Percentiles rank a stretch among this genome's conserved stretches.
These are phyloP conservation scores for Leptinotarsa rubiginosa DNA, from an alignment of 2,888 invertebrate species.

Conservation along the genomic window DNA sequence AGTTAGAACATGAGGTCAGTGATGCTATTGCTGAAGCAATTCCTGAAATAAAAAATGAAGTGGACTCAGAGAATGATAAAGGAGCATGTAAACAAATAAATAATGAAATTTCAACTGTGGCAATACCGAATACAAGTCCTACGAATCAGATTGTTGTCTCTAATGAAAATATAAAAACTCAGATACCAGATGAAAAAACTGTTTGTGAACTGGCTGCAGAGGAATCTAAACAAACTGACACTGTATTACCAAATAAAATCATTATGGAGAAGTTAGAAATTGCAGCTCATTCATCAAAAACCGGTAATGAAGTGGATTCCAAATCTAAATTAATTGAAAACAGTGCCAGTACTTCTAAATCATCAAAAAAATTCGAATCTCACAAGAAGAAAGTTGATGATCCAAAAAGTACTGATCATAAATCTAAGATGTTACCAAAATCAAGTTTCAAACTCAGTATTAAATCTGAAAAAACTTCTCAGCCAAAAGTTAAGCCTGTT, in stretches of 20 bases:
- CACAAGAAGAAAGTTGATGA: conserved; percentile 32
- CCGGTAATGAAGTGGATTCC: background rate
- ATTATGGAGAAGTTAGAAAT: background rate
- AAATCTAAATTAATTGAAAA: background rate
- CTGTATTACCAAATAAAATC: background rate
- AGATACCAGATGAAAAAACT: no score
- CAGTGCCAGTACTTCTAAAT: conserved; percentile 6
- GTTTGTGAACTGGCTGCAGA: background rate
- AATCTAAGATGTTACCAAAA: conserved; percentile 28
- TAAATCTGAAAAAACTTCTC: conserved; percentile 31
- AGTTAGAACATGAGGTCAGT: conserved; percentile 18
- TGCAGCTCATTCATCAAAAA: background rate
- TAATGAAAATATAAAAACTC: no score
- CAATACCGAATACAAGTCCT: background rate
- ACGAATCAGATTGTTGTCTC: no score
- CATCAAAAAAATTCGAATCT: conserved; percentile 20
- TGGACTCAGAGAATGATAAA: background rate
- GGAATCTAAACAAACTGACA: background rate
- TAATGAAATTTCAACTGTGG: background rate
- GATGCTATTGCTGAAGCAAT: background rate
- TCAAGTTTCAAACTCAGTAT: conserved; percentile 20
- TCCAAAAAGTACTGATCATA: conserved; percentile 23
- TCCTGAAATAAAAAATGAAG: background rate
- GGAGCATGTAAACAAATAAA: background rate
- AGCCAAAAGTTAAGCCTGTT: conserved; percentile 21